These are phyloP conservation scores for Temnothorax longispinosus DNA, from an alignment of 1,140 invertebrate species.

Conservation along the genomic window DNA sequence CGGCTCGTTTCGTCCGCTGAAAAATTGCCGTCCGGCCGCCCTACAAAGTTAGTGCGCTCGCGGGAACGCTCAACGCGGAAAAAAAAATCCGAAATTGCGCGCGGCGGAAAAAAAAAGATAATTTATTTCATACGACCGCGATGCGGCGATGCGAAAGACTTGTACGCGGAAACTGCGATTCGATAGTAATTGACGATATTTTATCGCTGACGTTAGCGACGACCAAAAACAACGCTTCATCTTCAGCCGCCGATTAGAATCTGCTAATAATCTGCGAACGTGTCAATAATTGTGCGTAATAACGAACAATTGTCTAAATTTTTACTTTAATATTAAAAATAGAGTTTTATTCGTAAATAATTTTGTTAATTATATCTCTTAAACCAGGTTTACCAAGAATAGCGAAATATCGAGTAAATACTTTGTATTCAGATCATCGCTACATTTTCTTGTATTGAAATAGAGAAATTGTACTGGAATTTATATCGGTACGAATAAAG, in stretches of 20 bases:
- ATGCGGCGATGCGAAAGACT: constrained; percentile 32
- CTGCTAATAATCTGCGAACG: too few species aligned
- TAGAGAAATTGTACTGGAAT: not conserved
- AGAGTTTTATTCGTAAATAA: not conserved
- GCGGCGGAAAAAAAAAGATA: constrained; percentile 15
- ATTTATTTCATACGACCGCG: constrained; percentile 51
- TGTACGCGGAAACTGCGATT: constrained; percentile 40
- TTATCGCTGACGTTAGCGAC: constrained; percentile 14
- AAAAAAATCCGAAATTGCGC: constrained; percentile 57
- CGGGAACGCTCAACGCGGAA: constrained; percentile 37
- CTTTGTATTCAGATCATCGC: not conserved
- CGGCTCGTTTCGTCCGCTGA: constrained; percentile 51
- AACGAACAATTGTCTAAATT: not conserved
- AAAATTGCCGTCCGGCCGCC: constrained; percentile 46
- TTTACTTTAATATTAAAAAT: not conserved
- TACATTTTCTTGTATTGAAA: not conserved
- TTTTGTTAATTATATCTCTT: not conserved
- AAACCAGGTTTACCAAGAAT: not conserved
- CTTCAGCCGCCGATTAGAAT: not conserved
- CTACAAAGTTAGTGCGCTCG: constrained; percentile 53
- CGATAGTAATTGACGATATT: constrained; percentile 44
- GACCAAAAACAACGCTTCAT: not conserved
- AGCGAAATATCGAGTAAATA: not conserved
- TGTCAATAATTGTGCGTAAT: not conserved
- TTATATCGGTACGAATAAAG: not conserved